Evolutionary conservation across 30 jellyfish, hydroid and myxozoan genomes (phyloP), one percentile per base, ranked within the genome.

Genomic region (Aurelia sp.): DNA sequence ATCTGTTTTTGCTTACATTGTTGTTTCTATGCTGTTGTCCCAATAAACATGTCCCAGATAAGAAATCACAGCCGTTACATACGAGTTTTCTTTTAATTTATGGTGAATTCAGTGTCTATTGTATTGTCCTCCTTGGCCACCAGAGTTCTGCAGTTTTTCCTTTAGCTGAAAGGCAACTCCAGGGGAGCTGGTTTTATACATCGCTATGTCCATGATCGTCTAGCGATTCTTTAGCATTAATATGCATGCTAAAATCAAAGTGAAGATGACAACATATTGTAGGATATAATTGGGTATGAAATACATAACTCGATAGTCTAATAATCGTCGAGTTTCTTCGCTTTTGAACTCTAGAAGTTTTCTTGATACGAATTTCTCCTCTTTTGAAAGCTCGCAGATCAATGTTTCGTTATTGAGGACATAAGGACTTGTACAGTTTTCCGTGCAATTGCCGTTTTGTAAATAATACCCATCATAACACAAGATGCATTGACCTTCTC

Each of bases 401-500:
- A 40, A 10, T 9, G 78, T 69, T 17, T 17, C 91, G 66, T 35
- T 77, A 79, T 87, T 66, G 3, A 41, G 57, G 51, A 69, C 66
- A 57, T 78, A 69, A 7, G 90, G 96, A 2, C 23, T 17, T 0
- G 87, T 61, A 23, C 96, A 87, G 27, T 57, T 57, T 33, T n/a
- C 77, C 16, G 48, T 60, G 52, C 96, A 87, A 11, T 60, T 69
- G 62, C 86, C 68, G 9, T 41, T 66, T 50, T 76, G 87, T 6
- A 87, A 71, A 57, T 62, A 73, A 44, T 50, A 50, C 17, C 82
- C 87, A 12, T 47, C 84, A n/a, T 13, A 4, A 62, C 96, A 87
- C 4, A 91, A 76, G 35, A 57, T 41, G 71, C 96, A 87, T 13
- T 78, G 74, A 50, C 58, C 48, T 27, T 63, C 61, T 9, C n/a